Evolutionary conservation across 2,113 vertebrate genomes (phyloP).

Genomic region (Sphyrna mokarran): DNA sequence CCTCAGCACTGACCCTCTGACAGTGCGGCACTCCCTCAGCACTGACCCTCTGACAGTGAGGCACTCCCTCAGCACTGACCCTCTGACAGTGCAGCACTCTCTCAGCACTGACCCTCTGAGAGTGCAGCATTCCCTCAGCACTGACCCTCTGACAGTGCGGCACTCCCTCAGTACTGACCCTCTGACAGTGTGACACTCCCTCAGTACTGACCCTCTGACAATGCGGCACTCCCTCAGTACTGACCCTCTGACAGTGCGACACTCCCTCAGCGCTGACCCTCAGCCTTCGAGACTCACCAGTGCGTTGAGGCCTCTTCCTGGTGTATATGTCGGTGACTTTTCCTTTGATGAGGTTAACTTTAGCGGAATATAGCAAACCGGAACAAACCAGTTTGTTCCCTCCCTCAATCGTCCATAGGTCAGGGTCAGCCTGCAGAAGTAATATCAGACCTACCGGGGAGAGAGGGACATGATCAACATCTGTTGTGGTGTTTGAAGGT

Average conservation of each 20-base stretch:
- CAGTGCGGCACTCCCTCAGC: too few species aligned
- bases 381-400: slow-evolving; percentile 82
- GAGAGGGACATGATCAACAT: neutral
- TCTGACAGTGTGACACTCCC: too few species aligned
- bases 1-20: too few species aligned
- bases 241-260: neutral
- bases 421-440: slow-evolving; percentile 59
- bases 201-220: neutral
- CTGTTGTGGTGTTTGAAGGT: too few species aligned
- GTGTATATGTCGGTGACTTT: slow-evolving; percentile 67
- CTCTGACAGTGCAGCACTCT: too few species aligned
- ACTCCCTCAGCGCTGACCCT: neutral
- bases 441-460: slow-evolving; percentile 66
- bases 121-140: neutral
- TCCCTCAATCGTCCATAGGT: slow-evolving; percentile 81
- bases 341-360: slow-evolving; percentile 68
- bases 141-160: too few species aligned
- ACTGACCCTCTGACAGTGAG: too few species aligned
- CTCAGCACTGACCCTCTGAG: too few species aligned
- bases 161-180: too few species aligned
- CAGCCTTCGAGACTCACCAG: slow-evolving; percentile 55
- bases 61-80: too few species aligned
- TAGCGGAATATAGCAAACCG: slow-evolving; percentile 73
- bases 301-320: slow-evolving; percentile 57
- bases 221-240: neutral